Evolutionary conservation across 2,113 vertebrate genomes (phyloP), one percentile per base, ranked within the genome.

Genomic region (Potamarius usumacintae): DNA sequence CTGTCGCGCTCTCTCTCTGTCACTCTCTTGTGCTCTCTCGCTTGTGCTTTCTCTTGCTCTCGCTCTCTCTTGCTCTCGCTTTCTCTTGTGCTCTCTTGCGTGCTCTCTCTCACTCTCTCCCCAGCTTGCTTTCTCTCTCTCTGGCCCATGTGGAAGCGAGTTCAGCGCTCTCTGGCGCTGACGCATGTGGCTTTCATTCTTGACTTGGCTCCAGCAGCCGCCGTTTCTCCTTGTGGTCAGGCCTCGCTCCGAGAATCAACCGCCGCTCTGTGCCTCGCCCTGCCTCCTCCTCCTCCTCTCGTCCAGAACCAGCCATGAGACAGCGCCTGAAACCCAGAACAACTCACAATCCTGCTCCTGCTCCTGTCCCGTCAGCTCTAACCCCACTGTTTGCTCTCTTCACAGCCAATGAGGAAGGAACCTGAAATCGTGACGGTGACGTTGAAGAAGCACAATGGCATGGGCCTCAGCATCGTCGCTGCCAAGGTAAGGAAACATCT

Each of bases 381-480:
- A 88, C 86, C 69, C 71, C 76, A 67, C 63, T 82, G 58, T 82
- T 25, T 92, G 82, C 4, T 93, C 86, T 92, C 89, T 17, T 90
- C 94, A 89, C 96, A 99, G 94, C 97, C 96, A 92, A 96, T 99
- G 95, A 96, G 97, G 94, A 99, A 99, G 87, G 98, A 99, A 88
- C 98, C 98, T 72, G 98, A 99, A 93, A 94, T 99, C 88, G 98
- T 98, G 94, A 99, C 98, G 10, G 98, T 99, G 91, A 99, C 98
- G 78, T 94, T 99, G 18, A 99, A 99, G 92, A 99, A 99, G 93
- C 97, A 99, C 92, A 99, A 99, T 7, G 98, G 98, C 87, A 99
- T 99, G 98, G 98, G 98, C 63, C 96, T 99, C 79, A 99, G 98
- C 95, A 99, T 99, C 17, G 98, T 99, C 84, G 98, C 98, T 30